Conservation (phyloP, 2,888 invertebrate species). For the Balanococcus diminutus region DNA sequence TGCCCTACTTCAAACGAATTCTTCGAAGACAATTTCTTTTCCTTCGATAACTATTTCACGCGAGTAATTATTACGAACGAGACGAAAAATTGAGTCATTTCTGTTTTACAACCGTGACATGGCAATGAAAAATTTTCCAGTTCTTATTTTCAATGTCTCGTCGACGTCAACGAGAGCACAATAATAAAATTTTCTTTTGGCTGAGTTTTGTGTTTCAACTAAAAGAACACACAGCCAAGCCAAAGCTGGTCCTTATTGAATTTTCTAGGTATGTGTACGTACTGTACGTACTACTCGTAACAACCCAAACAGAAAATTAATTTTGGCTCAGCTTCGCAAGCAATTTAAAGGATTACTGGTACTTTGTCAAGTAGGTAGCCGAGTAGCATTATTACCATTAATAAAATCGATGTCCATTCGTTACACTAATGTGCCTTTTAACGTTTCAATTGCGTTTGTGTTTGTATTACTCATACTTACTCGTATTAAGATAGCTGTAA, state of each 20-base stretch:
- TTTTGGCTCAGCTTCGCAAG: not conserved
- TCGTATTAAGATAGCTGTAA: not conserved
- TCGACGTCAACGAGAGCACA: no score
- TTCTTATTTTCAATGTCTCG: no score
- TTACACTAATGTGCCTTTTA: not conserved
- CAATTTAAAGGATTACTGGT: not conserved
- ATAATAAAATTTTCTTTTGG: no score
- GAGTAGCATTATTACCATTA: not conserved
- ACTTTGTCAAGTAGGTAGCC: not conserved
- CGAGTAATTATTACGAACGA: no score
- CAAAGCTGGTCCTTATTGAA: no score
- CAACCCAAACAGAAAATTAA: not conserved
- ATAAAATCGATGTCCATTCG: not conserved
- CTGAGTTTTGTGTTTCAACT: no score
- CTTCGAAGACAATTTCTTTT: no score
- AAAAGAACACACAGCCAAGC: no score
- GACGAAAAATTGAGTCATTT: no score
- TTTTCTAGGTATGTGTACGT: not conserved
- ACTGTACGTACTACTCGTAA: not conserved
- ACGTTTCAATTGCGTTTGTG: not conserved
- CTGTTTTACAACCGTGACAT: not conserved
- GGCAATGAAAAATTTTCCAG: no score
- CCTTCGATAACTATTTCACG: no score
- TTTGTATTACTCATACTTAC: not conserved
- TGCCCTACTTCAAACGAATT: no score